Conservation (phyloP, 2,888 invertebrate species). For the Yponomeuta malinellus region DNA sequence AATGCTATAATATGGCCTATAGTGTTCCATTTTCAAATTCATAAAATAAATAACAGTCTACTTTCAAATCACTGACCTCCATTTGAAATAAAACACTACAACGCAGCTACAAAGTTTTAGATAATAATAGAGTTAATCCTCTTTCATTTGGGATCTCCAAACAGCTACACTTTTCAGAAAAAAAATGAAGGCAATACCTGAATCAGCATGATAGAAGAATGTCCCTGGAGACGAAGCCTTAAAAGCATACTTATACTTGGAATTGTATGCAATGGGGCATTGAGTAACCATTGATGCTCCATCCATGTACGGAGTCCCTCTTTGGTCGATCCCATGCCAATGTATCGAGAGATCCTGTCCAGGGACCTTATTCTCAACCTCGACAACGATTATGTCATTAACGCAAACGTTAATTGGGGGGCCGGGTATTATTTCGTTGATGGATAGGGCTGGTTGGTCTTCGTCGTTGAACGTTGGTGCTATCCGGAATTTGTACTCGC, state of each 20-base stretch:
- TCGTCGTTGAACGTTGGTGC: conserved; percentile 46
- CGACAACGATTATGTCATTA: conserved; percentile 83
- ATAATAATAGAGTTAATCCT: too few relatives aligned
- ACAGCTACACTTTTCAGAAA: neutral
- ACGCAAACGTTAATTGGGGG: conserved; percentile 80
- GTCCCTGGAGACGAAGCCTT: conserved; percentile 81
- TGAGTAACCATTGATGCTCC: conserved; percentile 86
- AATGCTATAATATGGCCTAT: too few relatives aligned
- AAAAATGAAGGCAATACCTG: conserved; percentile 49
- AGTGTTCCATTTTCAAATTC: too few relatives aligned
- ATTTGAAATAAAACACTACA: too few relatives aligned
- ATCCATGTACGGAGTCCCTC: conserved; percentile 83
- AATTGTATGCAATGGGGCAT: conserved; percentile 81
- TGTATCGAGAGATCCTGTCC: conserved; percentile 82
- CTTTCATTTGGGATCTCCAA: too few relatives aligned
- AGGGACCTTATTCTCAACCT: conserved; percentile 81
- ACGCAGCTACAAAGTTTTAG: too few relatives aligned
- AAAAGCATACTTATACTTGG: conserved; percentile 83
- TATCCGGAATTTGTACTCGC: conserved; percentile 55
- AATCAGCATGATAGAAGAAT: conserved; percentile 83
- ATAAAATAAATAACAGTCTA: too few relatives aligned
- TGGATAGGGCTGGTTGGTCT: conserved; percentile 42
- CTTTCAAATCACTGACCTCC: too few relatives aligned
- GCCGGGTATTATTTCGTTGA: conserved; percentile 64
- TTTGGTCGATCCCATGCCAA: conserved; percentile 82